Evolutionary conservation across 1,140 invertebrate genomes (phyloP).

Genomic region (Euura lappo): DNA sequence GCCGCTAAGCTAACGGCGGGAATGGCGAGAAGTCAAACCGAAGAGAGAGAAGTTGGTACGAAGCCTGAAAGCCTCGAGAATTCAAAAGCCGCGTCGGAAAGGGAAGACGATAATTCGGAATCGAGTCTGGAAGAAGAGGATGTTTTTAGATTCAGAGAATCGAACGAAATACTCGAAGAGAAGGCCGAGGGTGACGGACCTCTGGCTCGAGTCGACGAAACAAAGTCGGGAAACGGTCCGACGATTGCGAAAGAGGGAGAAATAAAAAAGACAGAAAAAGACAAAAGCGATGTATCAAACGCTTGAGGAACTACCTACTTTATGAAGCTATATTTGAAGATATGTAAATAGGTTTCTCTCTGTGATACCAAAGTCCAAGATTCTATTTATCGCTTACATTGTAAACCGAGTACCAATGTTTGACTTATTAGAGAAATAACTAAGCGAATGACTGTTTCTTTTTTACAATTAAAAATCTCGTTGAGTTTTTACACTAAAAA

Average conservation of each 20-base stretch:
- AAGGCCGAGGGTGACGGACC: background rate
- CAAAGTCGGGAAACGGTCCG: too few species aligned
- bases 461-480: background rate
- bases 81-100: background rate
- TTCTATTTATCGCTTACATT: background rate
- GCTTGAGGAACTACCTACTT: background rate
- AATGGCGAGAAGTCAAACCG: background rate
- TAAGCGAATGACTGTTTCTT: background rate
- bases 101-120: too few species aligned
- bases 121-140: too few species aligned
- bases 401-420: background rate
- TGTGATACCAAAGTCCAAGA: constrained; percentile 39
- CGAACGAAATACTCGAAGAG: background rate
- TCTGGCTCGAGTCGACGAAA: background rate
- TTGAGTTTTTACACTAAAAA: too few species aligned
- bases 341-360: constrained; percentile 32
- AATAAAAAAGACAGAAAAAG: background rate
- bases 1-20: constrained; percentile 12
- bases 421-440: background rate
- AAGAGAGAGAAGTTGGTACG: background rate
- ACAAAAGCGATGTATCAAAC: background rate
- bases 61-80: constrained; percentile 2
- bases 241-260: background rate
- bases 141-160: background rate
- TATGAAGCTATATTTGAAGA: too few species aligned